phyloP scores from a whole-genome alignment of 2,113 vertebrate genomes.

The Alaudala cheleensis region DNA sequence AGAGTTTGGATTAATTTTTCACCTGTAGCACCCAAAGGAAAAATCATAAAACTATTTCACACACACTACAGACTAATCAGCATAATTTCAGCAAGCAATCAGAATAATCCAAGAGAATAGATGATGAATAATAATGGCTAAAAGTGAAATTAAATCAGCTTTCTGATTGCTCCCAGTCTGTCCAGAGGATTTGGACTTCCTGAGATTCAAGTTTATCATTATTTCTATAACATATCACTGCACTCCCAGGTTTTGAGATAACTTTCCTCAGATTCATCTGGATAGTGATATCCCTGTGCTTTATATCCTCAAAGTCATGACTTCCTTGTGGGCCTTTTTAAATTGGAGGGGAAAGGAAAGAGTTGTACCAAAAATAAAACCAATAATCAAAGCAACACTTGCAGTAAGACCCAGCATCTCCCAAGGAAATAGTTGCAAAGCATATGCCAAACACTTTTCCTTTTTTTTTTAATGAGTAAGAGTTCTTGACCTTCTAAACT shows the following conservation, averaged over 20 bases:
- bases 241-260: neutral
- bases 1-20: slow-evolving; percentile 33
- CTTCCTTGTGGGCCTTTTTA: slow-evolving; percentile 6
- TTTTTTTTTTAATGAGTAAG: neutral
- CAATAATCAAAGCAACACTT: slow-evolving; percentile 19
- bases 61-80: slow-evolving; percentile 11
- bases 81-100: slow-evolving; percentile 38
- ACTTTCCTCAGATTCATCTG: neutral
- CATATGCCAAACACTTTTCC: neutral
- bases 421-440: slow-evolving; percentile 56
- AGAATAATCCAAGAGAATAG: slow-evolving; percentile 46
- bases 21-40: slow-evolving; percentile 24
- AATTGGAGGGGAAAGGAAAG: neutral
- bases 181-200: slow-evolving; percentile 21
- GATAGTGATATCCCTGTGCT: neutral
- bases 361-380: slow-evolving; percentile 18
- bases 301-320: neutral
- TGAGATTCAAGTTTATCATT: neutral
- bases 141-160: slow-evolving; percentile 53
- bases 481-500: neutral
- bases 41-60: slow-evolving; percentile 33
- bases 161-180: slow-evolving; percentile 32
- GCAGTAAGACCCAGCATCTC: neutral
- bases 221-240: neutral
- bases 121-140: slow-evolving; percentile 23